Conservation (phyloP, 2,797 vertebrate species). For the Pangasius macronema region DNA sequence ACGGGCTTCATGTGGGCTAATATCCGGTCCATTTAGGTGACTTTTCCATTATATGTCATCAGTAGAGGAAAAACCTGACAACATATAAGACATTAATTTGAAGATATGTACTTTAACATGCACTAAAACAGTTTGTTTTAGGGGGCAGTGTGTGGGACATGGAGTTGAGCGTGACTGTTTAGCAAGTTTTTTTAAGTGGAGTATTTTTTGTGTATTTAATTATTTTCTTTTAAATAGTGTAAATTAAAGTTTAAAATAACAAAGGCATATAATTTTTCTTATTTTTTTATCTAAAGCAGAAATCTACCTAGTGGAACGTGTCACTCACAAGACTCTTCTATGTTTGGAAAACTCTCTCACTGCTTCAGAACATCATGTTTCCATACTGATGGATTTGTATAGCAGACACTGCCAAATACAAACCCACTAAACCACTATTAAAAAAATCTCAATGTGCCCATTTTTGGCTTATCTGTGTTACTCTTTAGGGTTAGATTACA, state of each 20-base stretch:
- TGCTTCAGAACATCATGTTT: constrained; percentile 6
- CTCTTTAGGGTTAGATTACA: constrained; percentile 6
- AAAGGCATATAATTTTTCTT: neutral
- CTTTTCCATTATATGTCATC: neutral
- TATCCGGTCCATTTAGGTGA: neutral
- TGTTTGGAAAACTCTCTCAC: neutral
- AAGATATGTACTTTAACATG: neutral
- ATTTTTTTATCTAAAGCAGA: neutral
- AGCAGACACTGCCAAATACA: neutral
- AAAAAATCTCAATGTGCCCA: neutral
- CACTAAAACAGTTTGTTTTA: neutral
- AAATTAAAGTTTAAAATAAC: neutral
- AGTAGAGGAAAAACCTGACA: neutral
- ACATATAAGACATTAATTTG: neutral
- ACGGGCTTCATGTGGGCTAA: neutral
- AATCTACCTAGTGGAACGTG: neutral
- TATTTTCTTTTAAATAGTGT: neutral
- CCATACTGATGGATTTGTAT: neutral
- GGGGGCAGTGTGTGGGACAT: neutral
- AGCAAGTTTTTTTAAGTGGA: neutral
- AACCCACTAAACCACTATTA: neutral
- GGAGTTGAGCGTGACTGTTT: neutral
- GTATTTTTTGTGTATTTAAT: neutral
- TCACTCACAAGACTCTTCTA: neutral
- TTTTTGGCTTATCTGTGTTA: constrained; percentile 11